Conservation (phyloP, 2,888 invertebrate species). For the Willowsia nigromaculata region DNA sequence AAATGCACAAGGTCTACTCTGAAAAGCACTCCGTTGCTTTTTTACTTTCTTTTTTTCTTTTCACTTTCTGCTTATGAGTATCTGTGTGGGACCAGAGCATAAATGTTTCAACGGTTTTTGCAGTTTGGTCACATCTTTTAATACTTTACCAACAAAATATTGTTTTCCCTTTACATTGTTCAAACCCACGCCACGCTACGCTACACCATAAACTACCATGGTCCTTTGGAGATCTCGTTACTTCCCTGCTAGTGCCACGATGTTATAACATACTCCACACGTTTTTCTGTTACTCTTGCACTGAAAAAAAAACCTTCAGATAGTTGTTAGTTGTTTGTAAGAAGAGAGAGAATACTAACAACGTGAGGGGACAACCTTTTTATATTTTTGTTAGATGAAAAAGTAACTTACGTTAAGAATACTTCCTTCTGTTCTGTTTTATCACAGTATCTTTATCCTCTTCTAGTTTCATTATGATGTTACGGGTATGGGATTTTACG, state of each 20-base stretch:
- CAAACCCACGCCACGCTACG: no score
- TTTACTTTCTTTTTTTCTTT: not conserved
- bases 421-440: not conserved
- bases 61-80: not conserved
- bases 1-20: not conserved
- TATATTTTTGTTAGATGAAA: not conserved
- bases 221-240: not conserved
- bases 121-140: conserved; percentile 69
- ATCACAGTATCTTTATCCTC: not conserved
- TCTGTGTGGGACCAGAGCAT: not conserved
- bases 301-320: no score
- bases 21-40: not conserved
- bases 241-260: not conserved
- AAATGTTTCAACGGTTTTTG: conserved; percentile 34
- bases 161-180: conserved; percentile 56
- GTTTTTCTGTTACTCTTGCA: not conserved
- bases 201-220: not conserved
- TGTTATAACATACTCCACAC: not conserved
- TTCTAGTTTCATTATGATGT: not conserved
- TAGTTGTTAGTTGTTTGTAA: not conserved
- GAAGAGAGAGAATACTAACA: not conserved
- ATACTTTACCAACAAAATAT: conserved; percentile 63
- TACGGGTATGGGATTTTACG: no score
- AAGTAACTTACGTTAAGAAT: conserved; percentile 4
- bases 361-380: not conserved